Conservation (phyloP, 2,797 vertebrate genomes). For the Gallirallus australis region DNA sequence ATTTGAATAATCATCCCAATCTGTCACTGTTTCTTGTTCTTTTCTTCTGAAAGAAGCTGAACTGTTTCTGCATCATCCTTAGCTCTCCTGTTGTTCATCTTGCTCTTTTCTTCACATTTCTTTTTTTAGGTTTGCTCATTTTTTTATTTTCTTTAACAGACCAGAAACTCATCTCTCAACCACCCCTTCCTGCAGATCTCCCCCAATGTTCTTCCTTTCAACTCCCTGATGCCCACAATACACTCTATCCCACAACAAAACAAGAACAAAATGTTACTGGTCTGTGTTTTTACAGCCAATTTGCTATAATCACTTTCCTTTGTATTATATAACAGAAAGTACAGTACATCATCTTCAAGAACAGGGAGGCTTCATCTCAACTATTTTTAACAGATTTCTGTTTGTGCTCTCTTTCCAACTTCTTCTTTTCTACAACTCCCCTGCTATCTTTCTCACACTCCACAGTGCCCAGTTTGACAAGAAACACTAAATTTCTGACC, state of each 20-base stretch:
- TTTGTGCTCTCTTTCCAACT: neutral
- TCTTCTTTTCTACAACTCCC: conserved; percentile 18
- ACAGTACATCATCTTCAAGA: conserved; percentile 58
- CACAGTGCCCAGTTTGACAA: neutral
- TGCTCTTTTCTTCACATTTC: neutral
- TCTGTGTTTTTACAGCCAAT: conserved; percentile 57
- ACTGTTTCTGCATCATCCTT: neutral
- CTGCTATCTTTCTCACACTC: neutral
- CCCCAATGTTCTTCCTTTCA: neutral
- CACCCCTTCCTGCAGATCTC: neutral
- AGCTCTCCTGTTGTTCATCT: neutral
- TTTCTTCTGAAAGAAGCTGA: conserved; percentile 25
- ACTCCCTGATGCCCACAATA: neutral
- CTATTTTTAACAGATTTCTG: conserved; percentile 56
- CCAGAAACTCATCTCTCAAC: neutral
- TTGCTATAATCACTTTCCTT: conserved; percentile 63
- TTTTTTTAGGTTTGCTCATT: conserved; percentile 9
- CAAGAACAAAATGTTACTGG: conserved; percentile 60
- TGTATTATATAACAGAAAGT: conserved; percentile 57
- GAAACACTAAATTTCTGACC: neutral
- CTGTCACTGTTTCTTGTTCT: neutral
- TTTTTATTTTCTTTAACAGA: conserved; percentile 10
- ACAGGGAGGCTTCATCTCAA: neutral
- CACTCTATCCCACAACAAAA: conserved; percentile 19
- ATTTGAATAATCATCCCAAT: conserved; percentile 26